Conservation (phyloP, 2,113 vertebrate genomes). For the Arothron firmamentum region DNA sequence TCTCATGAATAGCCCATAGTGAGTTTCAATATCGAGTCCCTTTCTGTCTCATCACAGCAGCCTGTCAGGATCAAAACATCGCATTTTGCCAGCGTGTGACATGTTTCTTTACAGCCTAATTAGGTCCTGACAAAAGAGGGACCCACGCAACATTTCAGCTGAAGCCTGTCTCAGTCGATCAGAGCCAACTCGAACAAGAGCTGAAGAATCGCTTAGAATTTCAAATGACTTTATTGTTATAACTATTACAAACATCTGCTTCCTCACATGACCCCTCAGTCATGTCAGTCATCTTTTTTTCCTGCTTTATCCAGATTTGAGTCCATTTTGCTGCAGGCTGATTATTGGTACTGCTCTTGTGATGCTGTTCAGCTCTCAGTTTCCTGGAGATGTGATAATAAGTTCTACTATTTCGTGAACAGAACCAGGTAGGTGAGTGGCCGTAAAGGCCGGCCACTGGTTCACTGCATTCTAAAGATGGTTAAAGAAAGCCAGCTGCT, state of each 20-base stretch:
- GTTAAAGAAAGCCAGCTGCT: slow-evolving; percentile 2
- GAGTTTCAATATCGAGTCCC: not conserved
- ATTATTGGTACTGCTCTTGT: no score
- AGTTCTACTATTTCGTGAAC: not conserved
- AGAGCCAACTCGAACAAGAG: not conserved
- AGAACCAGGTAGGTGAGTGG: slow-evolving; percentile 3
- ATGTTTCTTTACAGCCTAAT: slow-evolving; percentile 11
- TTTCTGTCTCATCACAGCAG: slow-evolving; percentile 13
- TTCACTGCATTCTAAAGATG: slow-evolving; percentile 34
- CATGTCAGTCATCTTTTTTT: no score
- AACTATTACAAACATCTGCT: no score
- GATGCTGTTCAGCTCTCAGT: not conserved
- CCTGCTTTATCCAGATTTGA: no score
- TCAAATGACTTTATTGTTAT: no score
- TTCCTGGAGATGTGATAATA: not conserved
- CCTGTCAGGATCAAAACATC: slow-evolving; percentile 17
- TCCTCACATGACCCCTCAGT: no score
- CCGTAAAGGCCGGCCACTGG: slow-evolving; percentile 17
- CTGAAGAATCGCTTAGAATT: no score
- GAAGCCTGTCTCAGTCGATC: not conserved
- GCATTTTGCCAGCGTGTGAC: not conserved
- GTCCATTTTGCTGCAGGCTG: no score
- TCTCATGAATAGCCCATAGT: not conserved
- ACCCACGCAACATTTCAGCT: slow-evolving; percentile 1
- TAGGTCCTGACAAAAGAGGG: slow-evolving; percentile 24